Base-by-base conservation (phyloP, 2,113 vertebrate species). In the Alosa alosa region DNA sequence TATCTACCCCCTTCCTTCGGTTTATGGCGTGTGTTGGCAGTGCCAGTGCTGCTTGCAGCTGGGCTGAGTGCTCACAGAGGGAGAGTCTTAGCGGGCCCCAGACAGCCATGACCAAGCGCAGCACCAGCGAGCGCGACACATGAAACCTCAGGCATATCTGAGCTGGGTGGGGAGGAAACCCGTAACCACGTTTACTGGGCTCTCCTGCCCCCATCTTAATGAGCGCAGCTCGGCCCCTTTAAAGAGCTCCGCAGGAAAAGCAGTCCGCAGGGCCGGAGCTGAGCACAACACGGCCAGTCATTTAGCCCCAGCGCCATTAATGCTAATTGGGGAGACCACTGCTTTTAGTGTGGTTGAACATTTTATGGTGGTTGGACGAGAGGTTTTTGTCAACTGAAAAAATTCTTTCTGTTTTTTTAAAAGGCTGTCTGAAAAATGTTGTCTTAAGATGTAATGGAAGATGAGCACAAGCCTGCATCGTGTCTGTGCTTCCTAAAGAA, bases 111-210 rank as follows among this genome's bases (percentile, higher is more conserved):
- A 64, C 60, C 22, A 25, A 64, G 60, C 60, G 60, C 20, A 64
- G 60, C 60, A 64, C 41, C 41, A 44, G 41, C 41, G 41, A 44
- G 41, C 4, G 60, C n/a, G 60, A 25, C 60, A 64, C 15, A n/a
- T 52, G 55, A 86, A 82, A 45, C 84, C 84, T 55, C 50, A 82
- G 50, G 75, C 85, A 82, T 86, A 82, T 86, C 85, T 86, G 81
- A 81, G 50, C 47, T 36, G 31, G 84, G 78, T 44, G 36, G 81
- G 52, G 55, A 57, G 85, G 81, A 86, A 86, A 86, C 52, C 85
- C 57, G 52, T 82, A 82, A 47, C 50, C 52, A 31, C 46, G 25
- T 86, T 82, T 68, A 86, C 78, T 60, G 81, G 52, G 36, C 82
- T 22, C 36, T 81, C 36, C 31, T 82, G 11, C 20, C 78, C 52